A percentile compares a stretch with the other conserved stretches of the same genome.
These are phyloP conservation scores for Ophraella communa DNA, from an alignment of 2,888 invertebrate species.

Conservation along the genomic window DNA sequence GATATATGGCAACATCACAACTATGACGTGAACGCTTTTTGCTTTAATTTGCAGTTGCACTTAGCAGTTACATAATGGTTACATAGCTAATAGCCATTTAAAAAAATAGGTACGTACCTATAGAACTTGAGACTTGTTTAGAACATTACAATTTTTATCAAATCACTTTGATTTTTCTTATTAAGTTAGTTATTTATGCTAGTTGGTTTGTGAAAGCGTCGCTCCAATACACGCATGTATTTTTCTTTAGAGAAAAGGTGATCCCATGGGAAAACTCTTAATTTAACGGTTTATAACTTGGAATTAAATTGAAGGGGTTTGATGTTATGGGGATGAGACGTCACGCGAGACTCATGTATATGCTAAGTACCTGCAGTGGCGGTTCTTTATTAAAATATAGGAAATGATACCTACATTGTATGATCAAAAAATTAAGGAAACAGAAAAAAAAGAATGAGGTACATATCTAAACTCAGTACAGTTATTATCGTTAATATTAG, in stretches of 20 bases:
- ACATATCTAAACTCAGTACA: too few species aligned
- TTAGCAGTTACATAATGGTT: too few species aligned
- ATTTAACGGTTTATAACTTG: constrained; percentile 60
- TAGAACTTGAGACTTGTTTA: too few species aligned
- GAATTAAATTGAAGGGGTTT: constrained; percentile 57
- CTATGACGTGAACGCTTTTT: too few species aligned
- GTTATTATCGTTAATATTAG: too few species aligned
- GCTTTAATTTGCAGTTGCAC: too few species aligned
- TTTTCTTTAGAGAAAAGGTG: constrained; percentile 21
- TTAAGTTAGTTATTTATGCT: constrained; percentile 44
- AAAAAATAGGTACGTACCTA: too few species aligned
- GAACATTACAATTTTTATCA: background rate
- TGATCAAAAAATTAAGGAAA: constrained; percentile 5
- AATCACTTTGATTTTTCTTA: constrained; percentile 1
- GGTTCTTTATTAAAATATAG: constrained; percentile 16
- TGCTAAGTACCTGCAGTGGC: constrained; percentile 49
- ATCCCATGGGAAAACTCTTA: constrained; percentile 44
- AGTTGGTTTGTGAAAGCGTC: constrained; percentile 13
- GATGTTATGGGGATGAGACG: constrained; percentile 37
- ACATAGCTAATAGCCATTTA: too few species aligned
- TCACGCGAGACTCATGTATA: constrained; percentile 55
- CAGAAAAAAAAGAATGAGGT: background rate
- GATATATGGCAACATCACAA: too few species aligned
- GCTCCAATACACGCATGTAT: constrained; percentile 27
- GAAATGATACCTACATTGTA: background rate